Evolutionary conservation across 1,140 invertebrate genomes (phyloP), one percentile per base, ranked within the genome.

Genomic region (Steinernema feltiae): DNA sequence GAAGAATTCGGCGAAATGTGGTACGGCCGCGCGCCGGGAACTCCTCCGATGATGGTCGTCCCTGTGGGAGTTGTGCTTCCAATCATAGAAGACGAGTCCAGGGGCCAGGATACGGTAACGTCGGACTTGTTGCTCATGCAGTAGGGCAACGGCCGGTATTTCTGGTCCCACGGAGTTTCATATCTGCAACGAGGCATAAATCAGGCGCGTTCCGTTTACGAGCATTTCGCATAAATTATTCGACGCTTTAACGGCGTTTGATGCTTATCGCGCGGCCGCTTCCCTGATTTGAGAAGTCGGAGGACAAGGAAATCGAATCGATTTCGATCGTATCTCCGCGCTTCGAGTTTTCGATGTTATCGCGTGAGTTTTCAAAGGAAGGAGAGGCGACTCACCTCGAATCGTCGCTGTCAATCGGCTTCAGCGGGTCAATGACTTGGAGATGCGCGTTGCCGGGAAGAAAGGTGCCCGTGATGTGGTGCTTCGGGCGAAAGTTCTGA

Each of bases 131-230:
- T 77, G 48, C 69, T 71, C 1, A 35, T 63, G 41, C 0, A 75
- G 73, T 70, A 72, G 72, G 31, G 71, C 32, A 77, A 29, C 21
- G 75, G 35, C 17, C 63, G 74, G 30, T 32, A 72, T 17, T 46
- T 30, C 7, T 74, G 69, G 24, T 80, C 79, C 79, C 79, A 80
- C 24, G 79, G 79, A 32, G 75, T 41, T 31, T 80, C 79, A 30
- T 80, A 80, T 69, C 78, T 79, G 71, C 73, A 79, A 73, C 53
- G 24, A 63, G 24, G 7, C 53, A 21, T 63, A 63, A 63, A 63
- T 63, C 12, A 15, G 7, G 12, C 12, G 35, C 7, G 35, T 18
- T 7, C 35, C 35, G 18, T 41, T 7, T 7, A 41, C 7, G 35
- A 7, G 35, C 35, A 7, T 41, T 63, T 17, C 12, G 53, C 53